Evolutionary conservation across 2,797 vertebrate genomes (phyloP).

Genomic region (Rousettus madagascariensis): DNA sequence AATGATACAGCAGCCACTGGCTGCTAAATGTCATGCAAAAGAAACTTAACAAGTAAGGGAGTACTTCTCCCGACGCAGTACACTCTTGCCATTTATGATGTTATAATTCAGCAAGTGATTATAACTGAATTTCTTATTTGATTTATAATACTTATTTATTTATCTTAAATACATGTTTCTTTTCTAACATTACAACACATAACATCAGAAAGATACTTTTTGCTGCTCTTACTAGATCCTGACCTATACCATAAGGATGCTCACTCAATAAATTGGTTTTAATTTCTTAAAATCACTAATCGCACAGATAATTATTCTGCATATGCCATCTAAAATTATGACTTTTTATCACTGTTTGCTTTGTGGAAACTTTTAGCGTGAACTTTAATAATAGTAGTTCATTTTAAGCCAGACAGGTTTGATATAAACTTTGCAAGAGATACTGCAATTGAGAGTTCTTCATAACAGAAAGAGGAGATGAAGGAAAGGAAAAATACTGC

Average conservation of each 20-base stretch:
- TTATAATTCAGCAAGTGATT: not conserved
- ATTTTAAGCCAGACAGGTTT: not conserved
- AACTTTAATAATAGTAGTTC: not conserved
- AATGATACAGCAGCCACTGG: not conserved
- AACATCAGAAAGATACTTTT: not conserved
- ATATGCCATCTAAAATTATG: not conserved
- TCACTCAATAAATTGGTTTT: not conserved
- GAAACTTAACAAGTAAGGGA: not conserved
- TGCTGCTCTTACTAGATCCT: not conserved
- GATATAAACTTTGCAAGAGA: not conserved
- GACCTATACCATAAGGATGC: not conserved
- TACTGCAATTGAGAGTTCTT: not conserved
- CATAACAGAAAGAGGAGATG: not conserved
- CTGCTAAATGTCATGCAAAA: not conserved
- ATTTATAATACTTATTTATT: not conserved
- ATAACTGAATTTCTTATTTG: not conserved
- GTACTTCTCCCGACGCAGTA: not conserved
- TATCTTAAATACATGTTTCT: not conserved
- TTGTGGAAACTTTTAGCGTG: not conserved
- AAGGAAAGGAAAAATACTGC: not conserved
- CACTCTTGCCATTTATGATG: not conserved
- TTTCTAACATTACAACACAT: not conserved
- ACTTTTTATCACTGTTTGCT: not conserved
- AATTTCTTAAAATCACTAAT: not conserved
- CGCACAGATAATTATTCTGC: not conserved